Percentiles rank a stretch among this genome's conserved stretches.
Evolutionary conservation across 2,797 vertebrate species (phyloP).

Genomic region (Esox masquinongy): DNA sequence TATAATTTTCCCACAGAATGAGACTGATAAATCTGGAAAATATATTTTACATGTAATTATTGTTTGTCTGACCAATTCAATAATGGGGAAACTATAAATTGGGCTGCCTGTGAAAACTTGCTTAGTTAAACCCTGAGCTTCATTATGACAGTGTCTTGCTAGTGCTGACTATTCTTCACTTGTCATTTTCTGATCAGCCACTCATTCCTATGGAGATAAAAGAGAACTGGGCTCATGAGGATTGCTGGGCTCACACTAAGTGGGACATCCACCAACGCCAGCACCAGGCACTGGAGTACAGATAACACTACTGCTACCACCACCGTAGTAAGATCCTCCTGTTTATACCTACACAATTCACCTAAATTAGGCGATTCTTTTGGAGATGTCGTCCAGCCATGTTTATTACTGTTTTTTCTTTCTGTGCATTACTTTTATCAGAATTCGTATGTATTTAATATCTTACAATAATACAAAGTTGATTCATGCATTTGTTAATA

Average conservation of each 20-base stretch:
- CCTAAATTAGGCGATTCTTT: slow-evolving; percentile 19
- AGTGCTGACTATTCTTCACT: background rate
- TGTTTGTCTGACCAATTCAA: too few relatives aligned
- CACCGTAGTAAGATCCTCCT: slow-evolving; percentile 36
- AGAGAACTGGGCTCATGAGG: slow-evolving; percentile 49
- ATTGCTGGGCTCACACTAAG: slow-evolving; percentile 52
- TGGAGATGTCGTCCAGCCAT: background rate
- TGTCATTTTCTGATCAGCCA: slow-evolving; percentile 16
- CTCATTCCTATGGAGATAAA: slow-evolving; percentile 43
- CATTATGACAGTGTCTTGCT: background rate
- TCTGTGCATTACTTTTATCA: background rate
- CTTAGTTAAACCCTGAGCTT: background rate
- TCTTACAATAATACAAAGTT: background rate
- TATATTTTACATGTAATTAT: too few relatives aligned
- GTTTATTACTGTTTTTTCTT: background rate
- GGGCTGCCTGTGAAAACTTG: too few relatives aligned
- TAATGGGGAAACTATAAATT: too few relatives aligned
- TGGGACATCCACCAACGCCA: slow-evolving; percentile 56
- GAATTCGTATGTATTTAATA: background rate
- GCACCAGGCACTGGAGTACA: slow-evolving; percentile 55
- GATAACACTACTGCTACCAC: slow-evolving; percentile 59
- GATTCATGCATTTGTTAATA: background rate
- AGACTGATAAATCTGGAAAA: too few relatives aligned
- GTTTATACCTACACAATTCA: background rate
- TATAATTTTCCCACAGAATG: too few relatives aligned